phyloP scores from a whole-genome alignment of 2,113 vertebrate species.

The Charina bottae region DNA sequence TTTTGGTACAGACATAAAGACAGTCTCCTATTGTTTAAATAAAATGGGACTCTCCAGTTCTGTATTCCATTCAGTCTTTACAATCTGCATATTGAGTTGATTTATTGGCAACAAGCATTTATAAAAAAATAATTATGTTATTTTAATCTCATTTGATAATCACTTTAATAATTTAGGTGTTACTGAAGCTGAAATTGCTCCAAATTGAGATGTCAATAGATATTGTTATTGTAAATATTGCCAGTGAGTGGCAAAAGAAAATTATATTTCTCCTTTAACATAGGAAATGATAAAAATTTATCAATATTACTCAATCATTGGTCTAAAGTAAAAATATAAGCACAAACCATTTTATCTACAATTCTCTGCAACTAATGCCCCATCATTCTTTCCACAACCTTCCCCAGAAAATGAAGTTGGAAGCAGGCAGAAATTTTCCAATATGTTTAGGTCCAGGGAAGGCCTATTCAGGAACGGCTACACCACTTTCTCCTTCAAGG shows the following conservation, averaged over 20 bases:
- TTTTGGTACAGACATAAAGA: not conserved
- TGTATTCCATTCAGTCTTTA: not conserved
- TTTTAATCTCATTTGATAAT: not conserved
- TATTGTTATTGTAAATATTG: not conserved
- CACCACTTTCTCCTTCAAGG: not conserved
- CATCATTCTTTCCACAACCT: not conserved
- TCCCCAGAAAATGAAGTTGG: not conserved
- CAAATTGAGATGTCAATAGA: not conserved
- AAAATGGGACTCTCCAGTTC: not conserved
- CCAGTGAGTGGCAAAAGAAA: not conserved
- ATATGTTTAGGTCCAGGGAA: not conserved
- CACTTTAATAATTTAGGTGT: not conserved
- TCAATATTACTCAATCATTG: not conserved
- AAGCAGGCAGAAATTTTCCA: not conserved
- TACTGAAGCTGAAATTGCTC: not conserved
- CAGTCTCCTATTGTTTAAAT: not conserved
- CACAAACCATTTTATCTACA: not conserved
- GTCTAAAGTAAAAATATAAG: not conserved
- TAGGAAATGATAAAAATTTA: not conserved
- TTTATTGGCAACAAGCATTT: not conserved
- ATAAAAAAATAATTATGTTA: not conserved
- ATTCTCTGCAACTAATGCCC: not conserved
- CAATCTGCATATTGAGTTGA: not conserved
- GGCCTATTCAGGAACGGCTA: not conserved
- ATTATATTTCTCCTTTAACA: not conserved